Evolutionary conservation across 2,113 vertebrate species (phyloP).

Genomic region (Ciconia stormi): DNA sequence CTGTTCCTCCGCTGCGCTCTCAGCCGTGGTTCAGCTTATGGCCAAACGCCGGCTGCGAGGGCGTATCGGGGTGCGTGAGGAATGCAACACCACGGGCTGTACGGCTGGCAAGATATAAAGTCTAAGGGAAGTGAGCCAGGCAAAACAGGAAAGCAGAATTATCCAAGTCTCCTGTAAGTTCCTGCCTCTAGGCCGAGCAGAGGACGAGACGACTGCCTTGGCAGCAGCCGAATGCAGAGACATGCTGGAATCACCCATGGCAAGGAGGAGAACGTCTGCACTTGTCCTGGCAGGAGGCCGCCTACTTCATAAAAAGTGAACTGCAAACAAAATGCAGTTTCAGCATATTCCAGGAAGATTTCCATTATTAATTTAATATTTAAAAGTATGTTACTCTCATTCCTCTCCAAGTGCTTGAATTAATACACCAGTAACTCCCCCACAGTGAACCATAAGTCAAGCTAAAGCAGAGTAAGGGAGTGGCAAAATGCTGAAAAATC

Average conservation of each 20-base stretch:
- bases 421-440: not conserved
- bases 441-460: not conserved
- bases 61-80: not conserved
- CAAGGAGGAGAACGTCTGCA: not conserved
- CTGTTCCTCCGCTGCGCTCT: rapidly evolving
- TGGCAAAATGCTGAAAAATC: not conserved
- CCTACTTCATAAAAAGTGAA: not conserved
- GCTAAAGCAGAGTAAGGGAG: not conserved
- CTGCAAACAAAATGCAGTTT: not conserved
- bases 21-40: not conserved
- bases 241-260: not conserved
- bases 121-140: not conserved
- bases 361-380: not conserved
- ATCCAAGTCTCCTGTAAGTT: not conserved
- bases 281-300: not conserved
- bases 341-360: not conserved
- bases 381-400: not conserved
- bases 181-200: not conserved
- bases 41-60: not conserved
- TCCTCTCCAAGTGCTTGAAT: not conserved
- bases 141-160: conserved; percentile 20
- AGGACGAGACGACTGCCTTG: not conserved
- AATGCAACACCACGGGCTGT: not conserved
- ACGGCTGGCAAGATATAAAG: not conserved
- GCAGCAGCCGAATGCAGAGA: not conserved